A percentile compares a stretch with the other conserved stretches of the same genome.
phyloP scores from a whole-genome alignment of 2,797 vertebrate genomes.

The Muscicapa comitata region DNA sequence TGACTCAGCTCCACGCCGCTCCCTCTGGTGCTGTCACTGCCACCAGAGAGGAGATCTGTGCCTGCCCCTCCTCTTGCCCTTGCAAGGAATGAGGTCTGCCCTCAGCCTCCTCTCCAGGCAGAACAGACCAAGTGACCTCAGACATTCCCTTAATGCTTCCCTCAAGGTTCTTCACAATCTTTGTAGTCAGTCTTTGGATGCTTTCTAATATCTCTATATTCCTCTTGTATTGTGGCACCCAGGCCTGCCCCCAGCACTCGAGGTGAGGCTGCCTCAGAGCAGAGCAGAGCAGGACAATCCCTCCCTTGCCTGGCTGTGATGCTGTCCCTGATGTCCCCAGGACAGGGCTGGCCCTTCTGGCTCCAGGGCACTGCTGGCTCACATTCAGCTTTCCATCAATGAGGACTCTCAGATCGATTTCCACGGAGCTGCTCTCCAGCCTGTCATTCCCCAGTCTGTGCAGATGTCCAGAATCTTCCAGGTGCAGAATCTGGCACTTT shows the following conservation, averaged over 20 bases:
- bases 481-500: not conserved
- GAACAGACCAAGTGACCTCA: not conserved
- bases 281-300: not conserved
- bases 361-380: not conserved
- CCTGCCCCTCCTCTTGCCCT: not conserved
- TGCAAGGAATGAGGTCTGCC: not conserved
- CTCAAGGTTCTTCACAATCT: not conserved
- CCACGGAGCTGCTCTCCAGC: not conserved
- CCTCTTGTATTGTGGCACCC: not conserved
- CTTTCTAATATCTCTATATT: not conserved
- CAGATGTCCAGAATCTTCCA: not conserved
- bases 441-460: not conserved
- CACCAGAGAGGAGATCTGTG: not conserved
- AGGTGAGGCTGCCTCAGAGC: accelerated
- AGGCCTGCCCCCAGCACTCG: accelerated
- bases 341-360: accelerated
- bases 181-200: not conserved
- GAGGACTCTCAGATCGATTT: not conserved
- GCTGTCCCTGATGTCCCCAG: not conserved
- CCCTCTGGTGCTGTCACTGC: not conserved
- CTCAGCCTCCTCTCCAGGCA: not conserved
- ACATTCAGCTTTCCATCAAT: accelerated
- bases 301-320: accelerated
- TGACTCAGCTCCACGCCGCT: accelerated
- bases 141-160: not conserved